Percentiles rank a stretch among this genome's conserved stretches.
Conservation (phyloP, 2,888 invertebrate genomes). For the Drosophila phalerata region DNA sequence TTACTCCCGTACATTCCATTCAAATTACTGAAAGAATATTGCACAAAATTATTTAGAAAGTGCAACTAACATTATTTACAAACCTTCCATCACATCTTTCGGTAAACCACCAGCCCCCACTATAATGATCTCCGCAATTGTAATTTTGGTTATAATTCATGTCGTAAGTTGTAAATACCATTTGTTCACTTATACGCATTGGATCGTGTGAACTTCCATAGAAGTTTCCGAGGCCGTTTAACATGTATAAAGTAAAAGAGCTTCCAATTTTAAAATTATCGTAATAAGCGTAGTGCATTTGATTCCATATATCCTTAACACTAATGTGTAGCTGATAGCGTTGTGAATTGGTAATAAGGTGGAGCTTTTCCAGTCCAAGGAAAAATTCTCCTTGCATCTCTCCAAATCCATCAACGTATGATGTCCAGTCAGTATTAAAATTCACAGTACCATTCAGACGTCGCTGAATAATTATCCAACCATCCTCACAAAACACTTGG, state of each 20-base stretch:
- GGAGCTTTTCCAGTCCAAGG: conserved; percentile 24
- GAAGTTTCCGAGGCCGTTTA: conserved; percentile 15
- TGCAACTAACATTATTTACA: neutral
- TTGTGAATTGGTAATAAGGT: conserved; percentile 10
- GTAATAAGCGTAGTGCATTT: rapidly evolving
- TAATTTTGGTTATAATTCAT: rapidly evolving
- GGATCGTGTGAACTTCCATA: neutral
- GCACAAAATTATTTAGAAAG: neutral
- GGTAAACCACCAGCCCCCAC: conserved; percentile 18
- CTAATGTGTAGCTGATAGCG: conserved; percentile 1
- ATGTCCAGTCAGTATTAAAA: neutral
- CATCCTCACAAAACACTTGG: neutral
- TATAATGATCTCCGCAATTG: neutral
- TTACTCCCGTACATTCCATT: neutral
- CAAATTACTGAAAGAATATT: conserved; percentile 10
- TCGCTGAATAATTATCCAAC: conserved; percentile 16
- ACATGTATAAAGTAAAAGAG: neutral
- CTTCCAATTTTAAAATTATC: conserved; percentile 17
- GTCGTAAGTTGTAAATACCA: neutral
- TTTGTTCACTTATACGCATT: rapidly evolving
- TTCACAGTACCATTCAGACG: neutral
- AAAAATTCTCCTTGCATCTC: neutral
- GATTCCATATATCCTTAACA: rapidly evolving
- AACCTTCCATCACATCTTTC: rapidly evolving
- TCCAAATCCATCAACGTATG: conserved; percentile 15